A percentile compares a stretch with the other conserved stretches of the same genome.
Evolutionary conservation across 2,888 invertebrate genomes (phyloP).

Genomic region (Dasypolia templi): DNA sequence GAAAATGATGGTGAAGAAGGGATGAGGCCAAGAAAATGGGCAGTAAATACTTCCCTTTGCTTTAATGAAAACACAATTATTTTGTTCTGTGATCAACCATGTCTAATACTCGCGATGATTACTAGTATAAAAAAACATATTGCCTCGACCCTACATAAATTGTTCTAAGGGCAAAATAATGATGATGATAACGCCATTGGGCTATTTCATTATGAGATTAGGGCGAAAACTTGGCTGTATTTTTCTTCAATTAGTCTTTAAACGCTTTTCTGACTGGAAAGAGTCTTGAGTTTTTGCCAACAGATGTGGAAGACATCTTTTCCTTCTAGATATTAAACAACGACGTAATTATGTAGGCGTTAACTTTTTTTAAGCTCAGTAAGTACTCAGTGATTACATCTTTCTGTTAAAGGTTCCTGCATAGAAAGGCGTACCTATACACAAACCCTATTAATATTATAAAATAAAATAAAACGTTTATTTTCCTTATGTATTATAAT

Average conservation of each 20-base stretch:
- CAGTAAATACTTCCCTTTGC: background rate
- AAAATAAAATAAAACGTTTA: too few species aligned
- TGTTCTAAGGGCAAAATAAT: too few species aligned
- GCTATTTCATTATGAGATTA: constrained; percentile 13
- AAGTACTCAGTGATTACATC: background rate
- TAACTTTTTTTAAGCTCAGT: background rate
- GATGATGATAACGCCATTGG: background rate
- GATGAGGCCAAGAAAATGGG: background rate
- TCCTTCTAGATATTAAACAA: constrained; percentile 50
- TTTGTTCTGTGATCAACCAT: background rate
- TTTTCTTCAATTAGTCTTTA: constrained; percentile 67
- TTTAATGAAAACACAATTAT: background rate
- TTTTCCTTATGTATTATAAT: too few species aligned
- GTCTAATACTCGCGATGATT: background rate
- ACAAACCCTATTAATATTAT: too few species aligned
- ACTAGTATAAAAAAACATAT: background rate
- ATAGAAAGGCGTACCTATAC: background rate
- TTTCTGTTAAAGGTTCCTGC: too few species aligned
- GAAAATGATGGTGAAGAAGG: background rate
- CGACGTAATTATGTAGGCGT: constrained; percentile 16
- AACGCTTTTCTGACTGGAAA: constrained; percentile 56
- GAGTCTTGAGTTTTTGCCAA: constrained; percentile 68
- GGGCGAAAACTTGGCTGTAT: constrained; percentile 48
- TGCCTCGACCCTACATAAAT: background rate
- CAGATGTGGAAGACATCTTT: constrained; percentile 67